phyloP scores from a whole-genome alignment of 2,888 invertebrate genomes.

The Boloria selene region DNA sequence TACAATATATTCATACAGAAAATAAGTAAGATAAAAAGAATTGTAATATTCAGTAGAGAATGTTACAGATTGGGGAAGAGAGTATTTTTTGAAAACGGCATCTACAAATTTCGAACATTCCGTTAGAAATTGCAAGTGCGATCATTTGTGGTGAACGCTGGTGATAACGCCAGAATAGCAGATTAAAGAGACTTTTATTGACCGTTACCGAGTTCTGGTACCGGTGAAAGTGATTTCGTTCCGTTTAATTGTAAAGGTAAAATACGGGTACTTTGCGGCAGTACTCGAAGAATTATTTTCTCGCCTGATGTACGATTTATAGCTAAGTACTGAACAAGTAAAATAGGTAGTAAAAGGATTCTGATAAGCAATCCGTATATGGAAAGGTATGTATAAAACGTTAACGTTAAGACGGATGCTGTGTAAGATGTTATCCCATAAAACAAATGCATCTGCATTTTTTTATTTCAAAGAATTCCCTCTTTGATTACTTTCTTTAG shows the following conservation, averaged over 20 bases:
- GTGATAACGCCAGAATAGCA: conserved; percentile 59
- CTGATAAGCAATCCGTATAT: not conserved
- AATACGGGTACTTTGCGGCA: conserved; percentile 35
- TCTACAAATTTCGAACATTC: conserved; percentile 22
- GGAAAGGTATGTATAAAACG: not conserved
- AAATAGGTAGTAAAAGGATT: conserved; percentile 2
- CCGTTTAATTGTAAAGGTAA: conserved; percentile 39
- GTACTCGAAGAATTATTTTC: conserved; percentile 32
- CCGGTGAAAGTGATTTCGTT: conserved; percentile 53
- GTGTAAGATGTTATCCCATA: too few species aligned
- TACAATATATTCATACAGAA: too few species aligned
- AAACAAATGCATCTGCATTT: too few species aligned
- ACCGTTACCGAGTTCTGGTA: conserved; percentile 59
- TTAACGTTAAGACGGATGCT: too few species aligned
- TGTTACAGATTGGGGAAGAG: conserved; percentile 5
- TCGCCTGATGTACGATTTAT: conserved; percentile 35
- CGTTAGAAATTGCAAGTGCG: conserved; percentile 21
- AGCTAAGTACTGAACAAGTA: conserved; percentile 10
- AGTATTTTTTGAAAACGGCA: not conserved
- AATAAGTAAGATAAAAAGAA: too few species aligned
- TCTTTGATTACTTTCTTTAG: too few species aligned
- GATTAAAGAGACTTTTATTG: conserved; percentile 69
- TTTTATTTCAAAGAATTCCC: too few species aligned
- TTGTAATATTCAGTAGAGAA: not conserved
- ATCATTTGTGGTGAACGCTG: conserved; percentile 48